phyloP scores from a whole-genome alignment of 2,888 invertebrate genomes.

The Hyles lineata region DNA sequence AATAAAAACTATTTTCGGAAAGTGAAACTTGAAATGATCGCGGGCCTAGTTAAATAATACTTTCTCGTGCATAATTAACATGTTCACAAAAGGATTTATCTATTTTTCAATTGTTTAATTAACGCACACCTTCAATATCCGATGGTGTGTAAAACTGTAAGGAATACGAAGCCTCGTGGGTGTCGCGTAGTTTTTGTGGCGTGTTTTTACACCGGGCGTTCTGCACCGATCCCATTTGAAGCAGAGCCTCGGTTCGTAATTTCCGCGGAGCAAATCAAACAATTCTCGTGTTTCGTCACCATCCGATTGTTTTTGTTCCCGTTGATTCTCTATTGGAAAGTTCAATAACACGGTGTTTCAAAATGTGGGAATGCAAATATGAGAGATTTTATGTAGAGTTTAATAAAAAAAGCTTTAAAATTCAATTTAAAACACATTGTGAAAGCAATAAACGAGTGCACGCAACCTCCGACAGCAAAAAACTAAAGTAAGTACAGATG shows the following conservation, averaged over 20 bases:
- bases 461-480: neutral
- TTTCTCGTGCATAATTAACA: no score
- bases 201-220: neutral
- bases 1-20: no score
- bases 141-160: no score
- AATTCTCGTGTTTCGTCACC: slow-evolving; percentile 16
- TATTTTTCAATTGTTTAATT: neutral
- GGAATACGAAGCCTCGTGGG: no score
- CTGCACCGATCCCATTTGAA: neutral
- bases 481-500: slow-evolving; percentile 10
- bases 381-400: neutral
- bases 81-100: neutral
- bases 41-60: no score
- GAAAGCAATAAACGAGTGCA: neutral
- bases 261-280: slow-evolving; percentile 18
- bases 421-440: slow-evolving; percentile 4
- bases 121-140: neutral
- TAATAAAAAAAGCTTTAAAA: neutral
- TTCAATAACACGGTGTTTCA: neutral
- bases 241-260: slow-evolving; percentile 15
- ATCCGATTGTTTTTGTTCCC: neutral
- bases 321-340: slow-evolving; percentile 3
- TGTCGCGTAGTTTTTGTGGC: neutral
- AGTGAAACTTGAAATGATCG: no score
- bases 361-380: neutral